phyloP scores from a whole-genome alignment of 2,888 invertebrate genomes.

The Acanthoscelides obtectus region DNA sequence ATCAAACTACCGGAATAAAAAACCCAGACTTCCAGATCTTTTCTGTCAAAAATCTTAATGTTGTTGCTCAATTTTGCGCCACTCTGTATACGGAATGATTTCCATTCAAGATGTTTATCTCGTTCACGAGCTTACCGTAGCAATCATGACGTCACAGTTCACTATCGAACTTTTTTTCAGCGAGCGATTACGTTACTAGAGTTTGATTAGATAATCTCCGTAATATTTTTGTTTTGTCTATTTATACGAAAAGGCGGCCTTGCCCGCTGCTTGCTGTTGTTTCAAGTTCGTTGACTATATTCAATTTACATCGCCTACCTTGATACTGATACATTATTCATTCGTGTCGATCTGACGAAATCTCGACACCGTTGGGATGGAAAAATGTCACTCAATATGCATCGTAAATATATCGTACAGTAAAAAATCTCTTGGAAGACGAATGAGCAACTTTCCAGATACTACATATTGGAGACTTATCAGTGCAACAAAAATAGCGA shows the following conservation, averaged over 20 bases:
- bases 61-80: too few species aligned
- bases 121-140: not conserved
- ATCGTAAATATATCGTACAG: too few species aligned
- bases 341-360: not conserved
- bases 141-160: not conserved
- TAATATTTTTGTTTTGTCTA: conserved; percentile 6
- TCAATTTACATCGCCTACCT: conserved; percentile 3
- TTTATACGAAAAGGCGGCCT: conserved; percentile 9
- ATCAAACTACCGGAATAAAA: too few species aligned
- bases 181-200: not conserved
- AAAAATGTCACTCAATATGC: not conserved
- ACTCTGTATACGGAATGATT: not conserved
- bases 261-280: conserved; percentile 3
- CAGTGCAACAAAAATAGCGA: too few species aligned
- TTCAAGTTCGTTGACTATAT: conserved; percentile 5
- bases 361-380: not conserved
- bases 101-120: not conserved
- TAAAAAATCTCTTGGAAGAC: too few species aligned
- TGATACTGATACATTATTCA: not conserved
- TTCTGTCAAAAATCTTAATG: too few species aligned
- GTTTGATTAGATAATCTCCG: not conserved
- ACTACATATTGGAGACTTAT: too few species aligned
- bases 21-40: too few species aligned
- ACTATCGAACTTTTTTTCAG: not conserved
- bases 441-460: too few species aligned